Conservation (phyloP, 2,797 vertebrate species). For the Ctenosaura bakeri region DNA sequence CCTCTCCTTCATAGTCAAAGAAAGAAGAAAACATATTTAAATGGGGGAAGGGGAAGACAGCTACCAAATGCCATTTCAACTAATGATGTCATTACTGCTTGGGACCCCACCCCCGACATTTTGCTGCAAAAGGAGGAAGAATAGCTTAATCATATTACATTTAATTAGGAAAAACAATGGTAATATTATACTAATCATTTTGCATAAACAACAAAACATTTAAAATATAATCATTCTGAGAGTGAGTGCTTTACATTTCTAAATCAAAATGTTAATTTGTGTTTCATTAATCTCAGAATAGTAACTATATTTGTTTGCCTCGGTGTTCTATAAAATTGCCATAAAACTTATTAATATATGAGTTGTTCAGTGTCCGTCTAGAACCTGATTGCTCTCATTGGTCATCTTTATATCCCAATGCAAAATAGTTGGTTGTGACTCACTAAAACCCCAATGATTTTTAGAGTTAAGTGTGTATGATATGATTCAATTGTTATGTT, state of each 20-base stretch:
- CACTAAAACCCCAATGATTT: not conserved
- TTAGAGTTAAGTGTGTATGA: not conserved
- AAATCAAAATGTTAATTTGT: slow-evolving; percentile 34
- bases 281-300: slow-evolving; percentile 26
- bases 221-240: slow-evolving; percentile 61
- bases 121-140: slow-evolving; percentile 53
- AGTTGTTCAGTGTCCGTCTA: not conserved
- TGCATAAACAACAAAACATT: slow-evolving; percentile 38
- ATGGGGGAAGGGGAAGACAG: slow-evolving; percentile 45
- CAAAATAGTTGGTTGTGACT: not conserved
- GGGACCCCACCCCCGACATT: slow-evolving; percentile 9
- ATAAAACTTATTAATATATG: not conserved
- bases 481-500: not conserved
- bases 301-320: not conserved
- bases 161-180: slow-evolving; percentile 75
- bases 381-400: not conserved
- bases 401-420: not conserved
- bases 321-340: slow-evolving; percentile 16
- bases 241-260: slow-evolving; percentile 37
- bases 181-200: slow-evolving; percentile 66
- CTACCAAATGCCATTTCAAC: slow-evolving; percentile 55
- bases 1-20: slow-evolving; percentile 49
- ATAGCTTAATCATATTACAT: slow-evolving; percentile 63
- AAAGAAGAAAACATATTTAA: slow-evolving; percentile 50
- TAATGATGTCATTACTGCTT: slow-evolving; percentile 60